phyloP scores from a whole-genome alignment of 2,797 vertebrate genomes.

The Margarornis squamiger region DNA sequence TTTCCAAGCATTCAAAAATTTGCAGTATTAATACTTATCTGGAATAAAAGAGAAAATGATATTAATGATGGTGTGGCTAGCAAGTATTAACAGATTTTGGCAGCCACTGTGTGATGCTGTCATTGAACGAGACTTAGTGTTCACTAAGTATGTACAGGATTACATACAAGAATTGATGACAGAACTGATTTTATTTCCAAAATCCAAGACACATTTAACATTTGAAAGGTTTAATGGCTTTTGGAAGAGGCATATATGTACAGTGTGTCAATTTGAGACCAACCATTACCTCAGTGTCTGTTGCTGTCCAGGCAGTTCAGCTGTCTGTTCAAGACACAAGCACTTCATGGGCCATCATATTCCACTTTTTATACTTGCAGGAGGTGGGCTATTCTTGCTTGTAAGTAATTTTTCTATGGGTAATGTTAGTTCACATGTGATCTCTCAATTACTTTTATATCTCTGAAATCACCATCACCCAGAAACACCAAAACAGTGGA shows the following conservation, averaged over 20 bases:
- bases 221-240: background rate
- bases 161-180: background rate
- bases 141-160: background rate
- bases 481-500: background rate
- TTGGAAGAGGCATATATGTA: background rate
- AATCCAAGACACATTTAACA: background rate
- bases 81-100: constrained; percentile 6
- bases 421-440: background rate
- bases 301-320: background rate
- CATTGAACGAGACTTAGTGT: background rate
- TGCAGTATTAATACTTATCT: background rate
- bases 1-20: background rate
- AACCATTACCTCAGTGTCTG: background rate
- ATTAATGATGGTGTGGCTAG: background rate
- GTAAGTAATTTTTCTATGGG: background rate
- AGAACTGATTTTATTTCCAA: background rate
- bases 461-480: background rate
- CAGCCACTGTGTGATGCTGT: background rate
- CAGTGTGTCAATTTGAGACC: background rate
- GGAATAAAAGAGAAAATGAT: background rate
- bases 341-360: background rate
- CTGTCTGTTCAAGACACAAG: background rate
- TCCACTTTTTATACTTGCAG: background rate
- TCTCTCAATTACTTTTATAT: background rate
- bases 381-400: background rate